Evolutionary conservation across 2,797 vertebrate genomes (phyloP), one percentile per base, ranked within the genome.

Genomic region (Mormyrus hasselquistii): DNA sequence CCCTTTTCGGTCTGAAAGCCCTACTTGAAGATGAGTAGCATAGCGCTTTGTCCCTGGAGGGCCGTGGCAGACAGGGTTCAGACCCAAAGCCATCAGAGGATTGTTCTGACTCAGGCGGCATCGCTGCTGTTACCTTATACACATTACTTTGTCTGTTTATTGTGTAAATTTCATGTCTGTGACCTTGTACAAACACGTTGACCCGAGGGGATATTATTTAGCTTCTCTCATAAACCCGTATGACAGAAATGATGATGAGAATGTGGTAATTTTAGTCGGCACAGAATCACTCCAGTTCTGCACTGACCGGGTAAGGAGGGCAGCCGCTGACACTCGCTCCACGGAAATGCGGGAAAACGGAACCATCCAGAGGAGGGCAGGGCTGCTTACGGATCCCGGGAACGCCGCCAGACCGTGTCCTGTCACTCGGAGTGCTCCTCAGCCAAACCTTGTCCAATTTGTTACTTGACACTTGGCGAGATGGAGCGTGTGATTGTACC

Each of bases 381-480:
- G 38, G 19, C 6, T 4, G 65, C 69, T 55, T 44, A 19, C 2
- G 29, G 50, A n/a, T 50, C 29, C 87, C 1, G 52, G 29, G 50
- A 57, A 6, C 14, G 2, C 38, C n/a, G 86, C 19, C 38, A 44
- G 55, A 4, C 5, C 2, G 38, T 88, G 87, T 76, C 83, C 84
- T 88, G 44, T 10, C 69, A 25, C 87, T 55, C 9, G 7, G 1
- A 19, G 34, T 14, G 86, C 83, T 89, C 89, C 85, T 10, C 83
- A 89, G 89, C 59, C 82, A 41, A 53, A 1, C 44, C 38, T 22
- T 1, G 55, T 93, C 91, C 93, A 93, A 91, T 94, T 93, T 94
- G 93, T 94, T 93, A 93, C 90, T 92, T 93, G 91, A 94, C 92
- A 93, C 92, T 91, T 93, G 92, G 91, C 90, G 91, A 93, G 94